Base-by-base conservation (phyloP, 2,113 vertebrate species). In the Hippocampus barbouri region DNA sequence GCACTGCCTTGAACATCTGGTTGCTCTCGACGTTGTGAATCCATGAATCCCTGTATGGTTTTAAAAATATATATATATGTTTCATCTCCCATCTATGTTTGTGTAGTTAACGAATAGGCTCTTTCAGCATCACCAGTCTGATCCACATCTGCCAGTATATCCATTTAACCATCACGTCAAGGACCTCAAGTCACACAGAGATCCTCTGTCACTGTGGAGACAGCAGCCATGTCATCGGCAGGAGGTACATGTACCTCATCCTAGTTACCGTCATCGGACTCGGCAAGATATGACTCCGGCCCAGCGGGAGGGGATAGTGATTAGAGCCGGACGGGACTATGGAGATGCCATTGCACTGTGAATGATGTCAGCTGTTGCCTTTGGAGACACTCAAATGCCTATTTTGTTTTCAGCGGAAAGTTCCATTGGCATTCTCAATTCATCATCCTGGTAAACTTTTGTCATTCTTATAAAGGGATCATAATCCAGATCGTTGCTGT, bases 251-350 rank as follows among this genome's bases (percentile, higher is more conserved):
- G 84, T 79, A 78, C 77, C 83, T 84, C 79, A 66, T 78, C 73
- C 86, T 86, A 77, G 87, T 89, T 84, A 86, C 76, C 38, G 66
- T 71, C 72, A 21, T 68, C 23, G 15, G 69, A 73, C 87, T 78
- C 86, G 27, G 88, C 85, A 84, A 85, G 89, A 84, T 78, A 45
- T 85, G 86, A 86, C 87, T 83, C 66, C 8, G 72, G 67, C 83
- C 79, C 89, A 86, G 87, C 85, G 79, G 87, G 87, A 85, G 69
- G 69, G 71, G 66, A 25, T 41, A 45, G 85, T 89, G 82, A 91
- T 89, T 87, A 90, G 61, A 77, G 79, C 16, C 11, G 47, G 62
- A 72, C 70, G 40, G 53, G 68, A 72, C 68, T 84, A 82, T 87
- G 71, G 64, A 82, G 76, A 86, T 82, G 81, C 83, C 63, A 69